These are phyloP conservation scores for Procambarus clarkii DNA, from an alignment of 1,140 invertebrate species.

Conservation along the genomic window DNA sequence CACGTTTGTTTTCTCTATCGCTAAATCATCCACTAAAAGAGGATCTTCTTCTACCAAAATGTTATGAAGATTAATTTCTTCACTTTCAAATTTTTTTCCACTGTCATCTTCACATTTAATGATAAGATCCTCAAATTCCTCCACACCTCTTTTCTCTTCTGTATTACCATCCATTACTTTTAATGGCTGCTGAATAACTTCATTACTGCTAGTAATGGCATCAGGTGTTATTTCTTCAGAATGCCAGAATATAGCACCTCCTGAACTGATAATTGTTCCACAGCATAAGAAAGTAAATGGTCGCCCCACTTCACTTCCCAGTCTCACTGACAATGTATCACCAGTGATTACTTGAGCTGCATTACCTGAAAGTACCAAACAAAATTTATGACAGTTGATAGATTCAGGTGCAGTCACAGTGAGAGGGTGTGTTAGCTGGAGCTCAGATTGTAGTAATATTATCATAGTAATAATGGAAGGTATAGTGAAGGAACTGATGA, in stretches of 20 bases:
- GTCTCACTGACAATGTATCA: slow-evolving; percentile 21
- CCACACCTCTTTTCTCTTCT: background rate
- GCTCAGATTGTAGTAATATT: too few relatives aligned
- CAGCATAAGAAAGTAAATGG: slow-evolving; percentile 49
- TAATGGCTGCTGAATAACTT: background rate
- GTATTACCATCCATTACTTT: background rate
- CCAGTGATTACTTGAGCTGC: slow-evolving; percentile 31
- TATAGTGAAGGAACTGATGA: too few relatives aligned
- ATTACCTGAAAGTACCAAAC: slow-evolving; percentile 37
- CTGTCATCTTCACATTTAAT: slow-evolving; percentile 47
- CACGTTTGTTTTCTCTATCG: background rate
- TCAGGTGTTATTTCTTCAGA: slow-evolving; percentile 45
- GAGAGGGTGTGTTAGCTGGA: too few relatives aligned
- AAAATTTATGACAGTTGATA: background rate
- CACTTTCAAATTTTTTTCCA: slow-evolving; percentile 13
- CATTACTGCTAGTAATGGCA: slow-evolving; percentile 13
- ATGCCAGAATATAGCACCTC: slow-evolving; percentile 52
- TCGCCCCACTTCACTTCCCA: slow-evolving; percentile 18
- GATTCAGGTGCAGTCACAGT: too few relatives aligned
- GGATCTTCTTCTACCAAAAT: slow-evolving; percentile 46
- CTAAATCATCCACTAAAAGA: slow-evolving; percentile 32
- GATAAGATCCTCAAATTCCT: slow-evolving; percentile 43
- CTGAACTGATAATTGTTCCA: slow-evolving; percentile 33
- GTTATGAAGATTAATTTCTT: slow-evolving; percentile 23
- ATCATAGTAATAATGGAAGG: too few relatives aligned